A percentile compares a stretch with the other conserved stretches of the same genome.
Conservation (phyloP, 1,140 invertebrate genomes). For the Andrena cerasifolii region DNA sequence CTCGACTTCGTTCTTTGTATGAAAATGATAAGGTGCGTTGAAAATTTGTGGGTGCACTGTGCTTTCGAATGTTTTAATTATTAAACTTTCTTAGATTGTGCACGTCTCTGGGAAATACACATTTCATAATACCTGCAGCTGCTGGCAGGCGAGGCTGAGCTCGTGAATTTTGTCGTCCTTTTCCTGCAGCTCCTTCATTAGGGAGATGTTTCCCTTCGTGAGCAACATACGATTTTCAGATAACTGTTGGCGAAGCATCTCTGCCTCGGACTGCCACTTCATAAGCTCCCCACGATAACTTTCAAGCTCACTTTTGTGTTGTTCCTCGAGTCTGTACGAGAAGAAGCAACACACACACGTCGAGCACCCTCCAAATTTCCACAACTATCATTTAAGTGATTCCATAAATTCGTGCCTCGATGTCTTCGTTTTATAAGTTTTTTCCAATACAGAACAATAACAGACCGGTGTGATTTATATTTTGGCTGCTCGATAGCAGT, state of each 20-base stretch:
- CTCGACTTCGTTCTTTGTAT: conserved; percentile 65
- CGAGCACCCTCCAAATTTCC: too few species aligned
- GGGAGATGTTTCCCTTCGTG: conserved; percentile 74
- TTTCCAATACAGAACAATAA: too few species aligned
- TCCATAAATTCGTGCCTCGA: too few species aligned
- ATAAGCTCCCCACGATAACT: conserved; percentile 81
- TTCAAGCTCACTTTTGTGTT: conserved; percentile 81
- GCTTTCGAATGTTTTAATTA: neutral
- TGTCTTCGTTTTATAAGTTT: too few species aligned
- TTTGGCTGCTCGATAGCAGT: too few species aligned
- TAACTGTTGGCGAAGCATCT: conserved; percentile 74
- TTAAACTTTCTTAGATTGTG: too few species aligned
- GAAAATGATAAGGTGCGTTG: neutral
- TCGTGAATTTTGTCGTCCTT: conserved; percentile 81
- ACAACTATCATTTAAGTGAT: too few species aligned
- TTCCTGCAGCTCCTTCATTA: conserved; percentile 80
- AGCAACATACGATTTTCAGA: conserved; percentile 76
- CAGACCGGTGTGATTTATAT: too few species aligned
- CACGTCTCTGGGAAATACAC: too few species aligned
- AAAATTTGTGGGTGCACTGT: neutral
- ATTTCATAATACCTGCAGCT: conserved; percentile 70
- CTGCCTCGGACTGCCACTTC: conserved; percentile 79
- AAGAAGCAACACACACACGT: neutral
- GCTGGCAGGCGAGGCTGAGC: conserved; percentile 72
- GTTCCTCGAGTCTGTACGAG: conserved; percentile 78